Evolutionary conservation across 2,113 vertebrate genomes (phyloP), one percentile per base, ranked within the genome.

Genomic region (Maccullochella peelii): DNA sequence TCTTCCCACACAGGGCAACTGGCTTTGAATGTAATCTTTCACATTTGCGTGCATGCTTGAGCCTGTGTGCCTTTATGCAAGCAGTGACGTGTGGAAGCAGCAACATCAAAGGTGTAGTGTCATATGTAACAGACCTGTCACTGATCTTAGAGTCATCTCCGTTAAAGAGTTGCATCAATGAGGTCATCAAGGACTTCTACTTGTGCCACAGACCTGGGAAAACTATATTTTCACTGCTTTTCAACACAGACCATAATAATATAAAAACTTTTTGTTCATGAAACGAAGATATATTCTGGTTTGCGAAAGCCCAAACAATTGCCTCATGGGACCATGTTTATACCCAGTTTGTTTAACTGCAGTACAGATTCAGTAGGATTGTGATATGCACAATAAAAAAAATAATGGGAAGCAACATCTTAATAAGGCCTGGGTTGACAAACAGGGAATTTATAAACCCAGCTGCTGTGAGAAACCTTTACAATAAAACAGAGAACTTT

Each of bases 51-150:
- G 47, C 38, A 36, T 77, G 75, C 52, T 33, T 74, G 70, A 63
- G 50, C 42, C 65, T 52, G 47, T 6, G 6, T 25, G 20, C 14
- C 66, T 86, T 73, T 57, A 76, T 79, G 70, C 47, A 69, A 86
- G 82, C 33, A 61, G 50, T 62, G 63, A 80, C 59, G 80, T 49
- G 75, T 36, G 25, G 70, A 79, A 82, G 77, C 79, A 83, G 52
- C 33, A 71, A 80, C 73, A 90, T 90, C 80, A 90, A 88, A 89
- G 85, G 57, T 10, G 18, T 12, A 27, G 38, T 79, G 58, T 68
- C 68, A 61, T 52, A 58, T 50, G 72, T 63, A 89, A 59, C 84
- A 87, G 79, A 72, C 44, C 59, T 84, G 84, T 70, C 80, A 84
- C 25, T 86, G 84, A 84, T 90, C 84, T 79, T 38, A 59, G 50